A percentile compares a stretch with the other conserved stretches of the same genome.
Conservation (phyloP, 2,113 vertebrate genomes). For the Phylloscopus trochiloides region DNA sequence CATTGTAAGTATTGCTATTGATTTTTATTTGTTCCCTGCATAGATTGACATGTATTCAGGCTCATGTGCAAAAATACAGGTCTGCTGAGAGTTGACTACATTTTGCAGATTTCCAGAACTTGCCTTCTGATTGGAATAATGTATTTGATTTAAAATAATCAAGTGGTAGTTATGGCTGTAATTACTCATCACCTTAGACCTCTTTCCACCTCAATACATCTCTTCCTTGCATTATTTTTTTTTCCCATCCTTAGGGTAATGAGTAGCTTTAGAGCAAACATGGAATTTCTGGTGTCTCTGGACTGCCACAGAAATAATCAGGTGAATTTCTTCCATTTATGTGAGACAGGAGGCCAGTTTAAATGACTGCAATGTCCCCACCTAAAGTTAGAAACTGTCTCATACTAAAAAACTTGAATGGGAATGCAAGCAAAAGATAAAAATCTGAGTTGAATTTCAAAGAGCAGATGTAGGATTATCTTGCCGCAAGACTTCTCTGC, state of each 20-base stretch:
- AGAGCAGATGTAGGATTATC: neutral
- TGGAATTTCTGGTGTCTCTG: neutral
- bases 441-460: neutral
- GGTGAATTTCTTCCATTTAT: neutral
- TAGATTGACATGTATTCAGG: neutral
- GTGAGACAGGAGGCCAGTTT: neutral
- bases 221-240: neutral
- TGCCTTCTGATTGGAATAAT: neutral
- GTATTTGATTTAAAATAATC: neutral
- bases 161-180: neutral
- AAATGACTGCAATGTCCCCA: neutral
- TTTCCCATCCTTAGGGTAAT: neutral
- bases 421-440: neutral
- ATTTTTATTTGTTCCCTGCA: neutral
- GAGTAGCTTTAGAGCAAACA: neutral
- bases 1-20: neutral
- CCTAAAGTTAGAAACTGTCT: neutral
- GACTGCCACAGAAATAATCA: neutral
- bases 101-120: neutral
- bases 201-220: neutral
- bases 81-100: fast-evolving
- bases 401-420: neutral
- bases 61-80: neutral
- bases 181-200: neutral
- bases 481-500: neutral